Evolutionary conservation across 2,113 vertebrate genomes (phyloP).

Genomic region (Mobula birostris): DNA sequence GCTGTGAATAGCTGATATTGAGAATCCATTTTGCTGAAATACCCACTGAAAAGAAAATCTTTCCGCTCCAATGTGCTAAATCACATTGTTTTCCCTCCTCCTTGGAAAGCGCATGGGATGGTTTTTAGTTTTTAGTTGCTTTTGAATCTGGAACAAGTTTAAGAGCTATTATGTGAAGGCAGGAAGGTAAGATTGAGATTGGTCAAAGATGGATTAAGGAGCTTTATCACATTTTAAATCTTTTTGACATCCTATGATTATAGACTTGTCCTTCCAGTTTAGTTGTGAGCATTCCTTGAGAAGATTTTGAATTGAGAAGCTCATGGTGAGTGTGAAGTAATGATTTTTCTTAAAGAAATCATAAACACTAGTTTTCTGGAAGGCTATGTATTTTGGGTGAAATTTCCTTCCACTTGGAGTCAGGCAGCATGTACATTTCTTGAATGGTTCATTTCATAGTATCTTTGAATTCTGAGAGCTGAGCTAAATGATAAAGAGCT

Average conservation of each 20-base stretch:
- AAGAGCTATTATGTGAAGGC: too few species aligned
- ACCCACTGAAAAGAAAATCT: too few species aligned
- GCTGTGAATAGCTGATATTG: too few species aligned
- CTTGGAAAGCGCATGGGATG: too few species aligned
- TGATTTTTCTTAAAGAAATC: neutral
- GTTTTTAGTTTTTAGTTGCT: too few species aligned
- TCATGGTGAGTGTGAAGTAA: neutral
- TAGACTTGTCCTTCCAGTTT: neutral
- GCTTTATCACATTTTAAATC: neutral
- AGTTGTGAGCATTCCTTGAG: neutral
- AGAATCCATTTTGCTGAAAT: too few species aligned
- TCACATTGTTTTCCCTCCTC: too few species aligned
- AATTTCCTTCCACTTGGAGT: neutral
- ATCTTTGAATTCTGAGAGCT: neutral
- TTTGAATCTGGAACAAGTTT: too few species aligned
- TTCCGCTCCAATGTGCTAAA: too few species aligned
- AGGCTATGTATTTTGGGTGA: neutral
- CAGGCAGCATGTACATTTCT: neutral
- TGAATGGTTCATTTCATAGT: neutral
- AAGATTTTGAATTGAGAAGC: neutral
- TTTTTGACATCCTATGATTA: neutral
- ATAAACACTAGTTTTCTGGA: neutral
- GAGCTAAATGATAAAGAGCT: neutral
- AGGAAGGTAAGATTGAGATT: neutral
- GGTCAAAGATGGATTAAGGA: neutral